These are phyloP conservation scores for Pardalotus punctatus DNA, from an alignment of 2,113 vertebrate genomes.

Conservation along the genomic window DNA sequence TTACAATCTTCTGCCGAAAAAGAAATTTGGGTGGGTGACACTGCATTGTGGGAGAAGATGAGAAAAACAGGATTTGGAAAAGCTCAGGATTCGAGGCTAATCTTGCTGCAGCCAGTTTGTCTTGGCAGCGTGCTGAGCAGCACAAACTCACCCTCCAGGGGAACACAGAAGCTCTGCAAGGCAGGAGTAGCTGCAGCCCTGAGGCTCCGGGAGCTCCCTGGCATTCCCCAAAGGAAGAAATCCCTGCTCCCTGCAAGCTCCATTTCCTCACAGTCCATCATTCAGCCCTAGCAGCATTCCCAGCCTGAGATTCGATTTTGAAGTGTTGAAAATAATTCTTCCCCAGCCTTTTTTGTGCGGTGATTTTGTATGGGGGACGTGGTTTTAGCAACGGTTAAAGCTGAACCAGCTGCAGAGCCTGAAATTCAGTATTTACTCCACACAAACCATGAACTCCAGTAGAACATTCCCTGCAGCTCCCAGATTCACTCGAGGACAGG, in stretches of 20 bases:
- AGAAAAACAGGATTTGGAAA: neutral
- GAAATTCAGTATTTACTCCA: neutral
- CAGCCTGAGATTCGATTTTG: accelerated
- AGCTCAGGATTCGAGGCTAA: neutral
- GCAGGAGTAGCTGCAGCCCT: neutral
- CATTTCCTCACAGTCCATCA: neutral
- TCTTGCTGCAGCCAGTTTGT: neutral
- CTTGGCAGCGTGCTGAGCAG: neutral
- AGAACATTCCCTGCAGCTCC: neutral
- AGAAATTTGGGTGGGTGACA: neutral
- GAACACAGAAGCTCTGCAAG: neutral
- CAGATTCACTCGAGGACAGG: neutral
- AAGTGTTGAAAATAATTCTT: neutral
- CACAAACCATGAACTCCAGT: accelerated
- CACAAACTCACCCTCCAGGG: neutral
- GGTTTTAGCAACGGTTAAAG: neutral
- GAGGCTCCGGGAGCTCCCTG: neutral
- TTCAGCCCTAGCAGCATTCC: neutral
- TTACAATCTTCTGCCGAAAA: neutral
- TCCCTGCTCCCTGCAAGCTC: neutral
- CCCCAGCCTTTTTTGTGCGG: neutral
- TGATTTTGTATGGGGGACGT: neutral
- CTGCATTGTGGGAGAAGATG: neutral
- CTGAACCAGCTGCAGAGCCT: neutral
- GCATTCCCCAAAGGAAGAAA: neutral